phyloP scores from a whole-genome alignment of 2,888 invertebrate species.

The Craniophora ligustri region DNA sequence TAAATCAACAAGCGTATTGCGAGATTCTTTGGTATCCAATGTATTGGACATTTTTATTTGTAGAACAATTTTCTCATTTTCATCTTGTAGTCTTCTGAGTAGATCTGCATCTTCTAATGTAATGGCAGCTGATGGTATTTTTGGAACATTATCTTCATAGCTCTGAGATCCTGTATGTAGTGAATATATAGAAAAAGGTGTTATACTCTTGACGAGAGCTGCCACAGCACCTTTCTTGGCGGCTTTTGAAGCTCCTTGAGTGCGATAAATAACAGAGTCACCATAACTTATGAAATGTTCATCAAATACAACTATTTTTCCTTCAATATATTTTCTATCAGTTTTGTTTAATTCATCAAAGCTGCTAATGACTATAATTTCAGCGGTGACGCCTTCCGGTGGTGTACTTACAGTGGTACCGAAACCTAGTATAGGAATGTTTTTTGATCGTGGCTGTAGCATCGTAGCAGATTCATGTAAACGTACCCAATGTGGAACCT shows the following conservation, averaged over 20 bases:
- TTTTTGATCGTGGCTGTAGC: constrained; percentile 88
- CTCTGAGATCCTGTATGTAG: constrained; percentile 92
- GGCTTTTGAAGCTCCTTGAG: constrained; percentile 90
- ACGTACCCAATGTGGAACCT: constrained; percentile 85
- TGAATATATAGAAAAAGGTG: constrained; percentile 92
- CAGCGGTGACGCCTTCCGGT: constrained; percentile 90
- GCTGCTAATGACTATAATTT: constrained; percentile 91
- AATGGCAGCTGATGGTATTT: constrained; percentile 92
- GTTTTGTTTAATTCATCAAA: constrained; percentile 90
- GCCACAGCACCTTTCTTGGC: constrained; percentile 92
- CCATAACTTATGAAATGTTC: constrained; percentile 90
- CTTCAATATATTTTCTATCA: constrained; percentile 80
- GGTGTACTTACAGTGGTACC: constrained; percentile 92
- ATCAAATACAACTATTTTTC: constrained; percentile 94
- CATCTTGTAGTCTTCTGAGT: constrained; percentile 89
- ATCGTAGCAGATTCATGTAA: constrained; percentile 90
- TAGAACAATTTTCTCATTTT: constrained; percentile 77
- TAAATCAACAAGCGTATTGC: constrained; percentile 92
- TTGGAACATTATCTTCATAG: constrained; percentile 87
- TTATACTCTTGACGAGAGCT: constrained; percentile 91
- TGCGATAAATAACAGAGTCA: constrained; percentile 90
- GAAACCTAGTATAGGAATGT: constrained; percentile 90
- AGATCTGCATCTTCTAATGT: constrained; percentile 93
- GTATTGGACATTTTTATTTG: constrained; percentile 90
- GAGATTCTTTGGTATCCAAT: constrained; percentile 87